These are phyloP conservation scores for Otocyon megalotis DNA, from an alignment of 2,113 vertebrate species.

Conservation along the genomic window DNA sequence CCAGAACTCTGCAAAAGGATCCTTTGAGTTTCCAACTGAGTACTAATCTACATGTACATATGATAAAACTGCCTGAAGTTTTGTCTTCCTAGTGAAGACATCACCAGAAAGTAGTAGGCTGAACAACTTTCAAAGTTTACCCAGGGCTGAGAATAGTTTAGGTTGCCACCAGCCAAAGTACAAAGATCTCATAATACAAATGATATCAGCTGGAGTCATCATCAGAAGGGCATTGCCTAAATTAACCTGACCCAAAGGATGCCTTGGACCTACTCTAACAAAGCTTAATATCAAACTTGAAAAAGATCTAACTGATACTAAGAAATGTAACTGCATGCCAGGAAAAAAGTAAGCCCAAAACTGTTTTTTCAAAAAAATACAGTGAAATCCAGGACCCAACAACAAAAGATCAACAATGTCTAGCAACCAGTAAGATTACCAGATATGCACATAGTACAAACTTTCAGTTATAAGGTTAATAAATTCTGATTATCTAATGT, in stretches of 20 bases:
- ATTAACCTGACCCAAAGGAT: not conserved
- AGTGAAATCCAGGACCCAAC: not conserved
- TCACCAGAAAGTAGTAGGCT: not conserved
- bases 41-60: not conserved
- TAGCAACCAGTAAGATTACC: not conserved
- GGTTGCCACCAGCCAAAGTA: not conserved
- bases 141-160: not conserved
- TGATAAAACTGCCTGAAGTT: not conserved
- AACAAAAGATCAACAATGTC: not conserved
- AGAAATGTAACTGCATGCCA: not conserved
- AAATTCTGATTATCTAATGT: not conserved
- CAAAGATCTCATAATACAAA: not conserved
- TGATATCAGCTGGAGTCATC: not conserved
- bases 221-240: not conserved
- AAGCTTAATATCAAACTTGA: not conserved
- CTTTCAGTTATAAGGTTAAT: not conserved
- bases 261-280: not conserved
- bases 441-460: not conserved
- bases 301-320: not conserved
- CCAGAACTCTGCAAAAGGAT: not conserved
- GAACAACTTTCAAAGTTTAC: not conserved
- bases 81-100: not conserved
- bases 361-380: not conserved
- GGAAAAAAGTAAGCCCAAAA: not conserved
- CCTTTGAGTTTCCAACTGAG: not conserved